Percentiles rank a stretch among this genome's conserved stretches.
These are phyloP conservation scores for Mormoops blainvillei DNA, from an alignment of 2,113 vertebrate genomes.

Conservation along the genomic window DNA sequence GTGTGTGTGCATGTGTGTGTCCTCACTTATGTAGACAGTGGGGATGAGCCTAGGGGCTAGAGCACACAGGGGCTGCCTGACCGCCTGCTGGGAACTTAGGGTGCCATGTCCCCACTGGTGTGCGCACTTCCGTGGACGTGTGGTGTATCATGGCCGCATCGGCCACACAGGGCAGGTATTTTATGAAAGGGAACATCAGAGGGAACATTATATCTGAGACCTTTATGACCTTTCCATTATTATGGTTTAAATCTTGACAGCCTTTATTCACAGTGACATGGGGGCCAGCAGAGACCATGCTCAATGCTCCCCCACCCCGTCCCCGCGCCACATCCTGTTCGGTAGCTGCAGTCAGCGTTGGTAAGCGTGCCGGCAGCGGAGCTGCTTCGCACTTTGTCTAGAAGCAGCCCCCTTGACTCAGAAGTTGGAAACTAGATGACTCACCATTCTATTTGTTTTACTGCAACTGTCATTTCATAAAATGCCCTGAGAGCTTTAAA, in stretches of 20 bases:
- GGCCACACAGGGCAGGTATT: conserved; percentile 76
- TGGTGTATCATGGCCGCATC: conserved; percentile 68
- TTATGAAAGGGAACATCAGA: conserved; percentile 81
- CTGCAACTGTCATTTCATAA: conserved; percentile 77
- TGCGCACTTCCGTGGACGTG: conserved; percentile 26
- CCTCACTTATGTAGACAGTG: not conserved
- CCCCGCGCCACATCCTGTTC: conserved; percentile 77
- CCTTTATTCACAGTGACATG: conserved; percentile 77
- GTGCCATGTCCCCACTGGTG: conserved; percentile 50
- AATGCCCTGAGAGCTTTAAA: conserved; percentile 72
- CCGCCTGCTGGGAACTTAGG: conserved; percentile 46
- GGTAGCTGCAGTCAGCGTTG: conserved; percentile 66
- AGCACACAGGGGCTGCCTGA: not conserved
- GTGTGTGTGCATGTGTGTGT: rapidly evolving
- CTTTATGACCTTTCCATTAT: conserved; percentile 82
- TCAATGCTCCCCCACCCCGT: conserved; percentile 58
- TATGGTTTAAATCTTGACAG: conserved; percentile 83
- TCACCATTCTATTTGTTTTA: conserved; percentile 76
- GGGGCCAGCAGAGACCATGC: conserved; percentile 72
- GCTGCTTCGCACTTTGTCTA: conserved; percentile 74
- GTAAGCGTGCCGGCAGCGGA: conserved; percentile 62
- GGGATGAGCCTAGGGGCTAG: not conserved
- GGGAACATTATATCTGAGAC: conserved; percentile 79
- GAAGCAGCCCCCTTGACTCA: conserved; percentile 78
- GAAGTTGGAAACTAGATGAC: conserved; percentile 78